Evolutionary conservation across 2,113 vertebrate genomes (phyloP).

Genomic region (Pimephales promelas): DNA sequence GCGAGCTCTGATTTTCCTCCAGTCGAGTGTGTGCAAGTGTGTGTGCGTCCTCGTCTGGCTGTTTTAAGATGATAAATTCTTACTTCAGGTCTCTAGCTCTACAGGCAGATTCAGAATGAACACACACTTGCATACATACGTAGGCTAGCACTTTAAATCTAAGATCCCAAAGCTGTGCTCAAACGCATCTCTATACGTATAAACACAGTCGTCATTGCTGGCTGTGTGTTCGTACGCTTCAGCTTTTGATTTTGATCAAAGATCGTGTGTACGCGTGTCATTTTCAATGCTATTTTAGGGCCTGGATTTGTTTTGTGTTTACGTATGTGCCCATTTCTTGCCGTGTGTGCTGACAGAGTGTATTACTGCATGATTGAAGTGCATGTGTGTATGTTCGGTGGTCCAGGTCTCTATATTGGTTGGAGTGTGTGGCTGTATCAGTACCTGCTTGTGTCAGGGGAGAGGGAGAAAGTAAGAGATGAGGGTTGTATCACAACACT

Average conservation of each 20-base stretch:
- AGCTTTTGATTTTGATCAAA: conserved; percentile 48
- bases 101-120: conserved; percentile 70
- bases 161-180: conserved; percentile 48
- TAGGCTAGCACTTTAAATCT: conserved; percentile 53
- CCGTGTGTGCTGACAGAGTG: background rate
- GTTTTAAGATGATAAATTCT: conserved; percentile 70
- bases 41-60: conserved; percentile 65
- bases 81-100: conserved; percentile 62
- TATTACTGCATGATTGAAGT: conserved; percentile 20
- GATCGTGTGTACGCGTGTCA: background rate
- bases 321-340: conserved; percentile 26
- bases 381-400: conserved; percentile 3
- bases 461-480: conserved; percentile 62
- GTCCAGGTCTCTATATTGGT: conserved; percentile 54
- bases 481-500: conserved; percentile 39
- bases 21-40: background rate
- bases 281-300: background rate
- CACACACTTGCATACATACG: conserved; percentile 56
- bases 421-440: conserved; percentile 65
- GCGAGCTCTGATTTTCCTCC: background rate
- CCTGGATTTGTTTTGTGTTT: conserved; percentile 14
- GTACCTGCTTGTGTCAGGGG: conserved; percentile 59
- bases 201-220: background rate
- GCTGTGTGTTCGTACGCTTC: conserved; percentile 14
- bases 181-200: background rate